Base-by-base conservation (phyloP, 2,888 invertebrate species). In the Elmis aenea region DNA sequence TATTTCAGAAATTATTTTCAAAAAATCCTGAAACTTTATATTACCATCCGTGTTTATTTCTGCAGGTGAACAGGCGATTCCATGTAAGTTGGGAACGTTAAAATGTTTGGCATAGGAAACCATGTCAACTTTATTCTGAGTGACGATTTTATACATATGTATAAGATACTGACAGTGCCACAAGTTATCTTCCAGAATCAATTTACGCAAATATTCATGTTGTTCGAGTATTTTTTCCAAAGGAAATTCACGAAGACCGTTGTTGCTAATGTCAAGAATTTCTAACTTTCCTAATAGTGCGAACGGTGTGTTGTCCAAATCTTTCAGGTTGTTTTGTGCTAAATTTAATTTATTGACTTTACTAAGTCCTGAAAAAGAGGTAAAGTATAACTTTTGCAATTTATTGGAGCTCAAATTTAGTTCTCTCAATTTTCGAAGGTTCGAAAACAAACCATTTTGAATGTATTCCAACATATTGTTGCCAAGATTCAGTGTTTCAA, bases 71-170 rank as follows among this genome's bases (percentile, higher is more conserved):
- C 41, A 42, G 8, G 41, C 41, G 13, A 42, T 42, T 5, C 35
- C 38, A 21, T 43, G 38, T 20, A 43, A 13, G 26, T 43, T 43
- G n/a, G 43, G 35, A 16, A 43, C 38, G 2, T 33, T 16, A 18
- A 20, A 42, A 26, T 38, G 29, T 10, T 26, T 25, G 21, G 13
- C 20, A 10, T 36, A 29, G 12, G 18, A 21, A 14, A 24, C 4
- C 22, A 36, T 37, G 5, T 29, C 41, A 15, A 36, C 35, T 4
- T 13, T 13, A 9, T 14, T 23, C 13, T 38, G 11, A 16, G 34
- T 43, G 16, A 43, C 15, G n/a, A 11, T 13, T 25, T 28, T 34
- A 18, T 43, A 43, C 31, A 43, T 31, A 15, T 27, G 3, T 2
- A 39, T 25, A 5, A 43, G 24, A 4, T 35, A 21, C 9, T 30